Percentiles rank a stretch among this genome's conserved stretches.
Evolutionary conservation across 1,140 invertebrate genomes (phyloP).

Genomic region (Camponotus vicinus): DNA sequence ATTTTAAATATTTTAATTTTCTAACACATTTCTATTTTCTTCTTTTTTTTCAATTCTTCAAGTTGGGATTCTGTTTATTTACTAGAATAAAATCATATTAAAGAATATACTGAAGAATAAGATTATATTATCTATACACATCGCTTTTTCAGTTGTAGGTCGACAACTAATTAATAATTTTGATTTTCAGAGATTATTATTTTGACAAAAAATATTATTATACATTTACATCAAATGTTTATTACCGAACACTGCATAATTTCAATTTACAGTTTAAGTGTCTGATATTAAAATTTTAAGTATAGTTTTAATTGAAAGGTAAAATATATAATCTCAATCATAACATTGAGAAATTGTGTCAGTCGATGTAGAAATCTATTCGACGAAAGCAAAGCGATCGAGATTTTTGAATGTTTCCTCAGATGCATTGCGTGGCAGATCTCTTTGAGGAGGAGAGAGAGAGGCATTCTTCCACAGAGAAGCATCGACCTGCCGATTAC

Average conservation of each 20-base stretch:
- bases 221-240: not conserved
- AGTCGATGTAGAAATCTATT: not conserved
- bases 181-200: not conserved
- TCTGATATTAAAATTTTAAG: too few relatives aligned
- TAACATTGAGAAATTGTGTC: not conserved
- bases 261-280: too few relatives aligned
- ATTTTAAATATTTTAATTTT: too few relatives aligned
- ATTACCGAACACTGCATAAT: too few relatives aligned
- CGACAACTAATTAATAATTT: not conserved
- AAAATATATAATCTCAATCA: not conserved
- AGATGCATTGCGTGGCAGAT: conserved; percentile 79
- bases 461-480: conserved; percentile 61
- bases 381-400: not conserved
- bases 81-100: too few relatives aligned
- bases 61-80: too few relatives aligned
- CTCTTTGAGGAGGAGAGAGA: conserved; percentile 79
- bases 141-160: not conserved
- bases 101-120: too few relatives aligned
- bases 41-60: too few relatives aligned
- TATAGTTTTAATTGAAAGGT: too few relatives aligned
- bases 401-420: conserved; percentile 35
- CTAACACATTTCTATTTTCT: too few relatives aligned
- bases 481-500: conserved; percentile 76
- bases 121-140: too few relatives aligned
- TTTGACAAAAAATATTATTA: not conserved